Evolutionary conservation across 2,888 invertebrate species (phyloP), one percentile per base, ranked within the genome.

Genomic region (Drosophila anomelani): DNA sequence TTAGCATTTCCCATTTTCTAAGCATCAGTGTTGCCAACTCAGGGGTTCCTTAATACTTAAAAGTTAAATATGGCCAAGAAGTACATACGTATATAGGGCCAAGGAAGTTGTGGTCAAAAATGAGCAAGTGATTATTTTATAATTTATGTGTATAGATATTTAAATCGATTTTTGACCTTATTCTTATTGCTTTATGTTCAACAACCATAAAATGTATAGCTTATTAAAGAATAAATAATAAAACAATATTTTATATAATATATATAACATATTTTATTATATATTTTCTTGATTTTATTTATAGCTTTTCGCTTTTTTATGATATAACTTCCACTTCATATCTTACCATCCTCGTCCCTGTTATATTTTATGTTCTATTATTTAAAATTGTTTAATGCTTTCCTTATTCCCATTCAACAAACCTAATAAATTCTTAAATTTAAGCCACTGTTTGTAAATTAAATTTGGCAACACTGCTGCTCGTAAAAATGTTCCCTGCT

Each of bases 401-500:
- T 20, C 0, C 9, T 15, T 9, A 15, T 17, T 7, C 9, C 4
- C 0, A 1, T 12, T 2, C 0, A 12, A 32, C 0, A 13, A 20
- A 20, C 6, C 4, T 4, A 13, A 20, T 15, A 38, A 57, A 7
- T 41, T 41, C 32, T 15, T 15, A 57, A 9, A 23, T 44, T 57
- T 3, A 53, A 36, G n/a, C 34, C 20, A 12, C n/a, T 12, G 34
- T 34, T n/a, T 32, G 17, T 20, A 53, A 58, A 17, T 36, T 13
- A 13, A 4, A 38, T 26, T 20, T 12, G 29, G 29, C 59, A 59
- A 3, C 59, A 32, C 51, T 63, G 41, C 36, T 0, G 15, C 15
- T 51, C 5, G 32, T 23, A 59, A 38, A 49, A 43, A 44, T 54
- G n/a, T 67, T 51, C 34, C 5, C 38, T 59, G 57, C 46, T 62